These are phyloP conservation scores for Pampus argenteus DNA, from an alignment of 2,797 vertebrate genomes.

Conservation along the genomic window DNA sequence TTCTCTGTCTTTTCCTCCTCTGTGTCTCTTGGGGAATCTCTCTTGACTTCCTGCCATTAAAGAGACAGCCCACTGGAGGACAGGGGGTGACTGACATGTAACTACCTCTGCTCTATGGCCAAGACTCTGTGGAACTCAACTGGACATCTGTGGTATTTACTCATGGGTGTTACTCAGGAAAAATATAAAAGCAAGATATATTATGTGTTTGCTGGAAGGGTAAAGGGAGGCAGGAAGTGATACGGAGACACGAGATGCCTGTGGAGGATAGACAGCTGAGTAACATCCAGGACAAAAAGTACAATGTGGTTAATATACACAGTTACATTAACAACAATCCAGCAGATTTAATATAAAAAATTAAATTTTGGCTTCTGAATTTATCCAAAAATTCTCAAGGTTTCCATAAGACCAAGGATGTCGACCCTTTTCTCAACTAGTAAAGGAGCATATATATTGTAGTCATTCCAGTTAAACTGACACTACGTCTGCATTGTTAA, in stretches of 20 bases:
- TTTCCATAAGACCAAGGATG: neutral
- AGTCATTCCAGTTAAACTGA: neutral
- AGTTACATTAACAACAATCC: conserved; percentile 50
- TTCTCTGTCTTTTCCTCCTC: conserved; percentile 54
- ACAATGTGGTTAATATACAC: conserved; percentile 36
- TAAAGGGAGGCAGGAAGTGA: neutral
- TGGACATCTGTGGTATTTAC: conserved; percentile 74
- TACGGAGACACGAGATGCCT: neutral
- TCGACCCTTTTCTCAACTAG: neutral
- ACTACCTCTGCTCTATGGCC: conserved; percentile 66
- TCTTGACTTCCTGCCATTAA: conserved; percentile 84
- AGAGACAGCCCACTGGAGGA: conserved; percentile 77
- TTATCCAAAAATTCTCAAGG: neutral
- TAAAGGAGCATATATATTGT: neutral
- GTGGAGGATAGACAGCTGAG: conserved; percentile 33
- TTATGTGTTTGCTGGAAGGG: neutral
- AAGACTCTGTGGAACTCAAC: conserved; percentile 58
- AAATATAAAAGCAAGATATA: conserved; percentile 6
- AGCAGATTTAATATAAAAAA: conserved; percentile 19
- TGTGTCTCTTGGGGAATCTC: conserved; percentile 69
- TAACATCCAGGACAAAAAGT: conserved; percentile 39
- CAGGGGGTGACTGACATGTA: conserved; percentile 74
- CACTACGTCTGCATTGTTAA: too few relatives aligned
- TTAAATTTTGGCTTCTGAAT: neutral
- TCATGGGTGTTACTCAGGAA: conserved; percentile 18